Base-by-base conservation (phyloP, 2,797 vertebrate species). In the Falco rusticolus region DNA sequence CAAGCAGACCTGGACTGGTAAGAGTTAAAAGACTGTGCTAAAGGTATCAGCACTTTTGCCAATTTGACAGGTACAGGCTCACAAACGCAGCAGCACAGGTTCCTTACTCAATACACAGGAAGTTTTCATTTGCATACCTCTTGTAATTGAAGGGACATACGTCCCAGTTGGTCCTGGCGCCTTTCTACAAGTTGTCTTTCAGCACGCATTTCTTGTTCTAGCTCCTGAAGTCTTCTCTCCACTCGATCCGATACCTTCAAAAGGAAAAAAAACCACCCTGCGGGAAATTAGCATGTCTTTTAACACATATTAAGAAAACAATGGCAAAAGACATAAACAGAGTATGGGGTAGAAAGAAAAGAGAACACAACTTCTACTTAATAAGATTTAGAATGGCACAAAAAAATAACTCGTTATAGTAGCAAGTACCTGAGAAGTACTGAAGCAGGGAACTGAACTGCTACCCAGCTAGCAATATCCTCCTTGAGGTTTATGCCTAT, bases 171-270 rank as follows among this genome's bases (percentile, higher is more conserved):
- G 64, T 98, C 98, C 17, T 98, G 98, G 13, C 96, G 98, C 84
- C 96, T 97, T 78, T 98, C 98, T 33, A 96, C 80, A 15, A 98
- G 85, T 68, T 98, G 98, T 37, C 98, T 97, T 87, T 99, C 98
- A 1, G 93, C 69, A 74, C 91, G 97, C 98, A 99, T 98, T 96
- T 99, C 98, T 95, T 97, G 98, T 89, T 99, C 99, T 75, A 99
- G 98, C 91, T 99, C 98, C 90, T 99, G 98, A 92, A 99, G 98
- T 80, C 99, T 98, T 69, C 96, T 98, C 96, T 99, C 99, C 82
- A 99, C 98, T 2, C 98, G 98, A 83, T 98, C 98, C 4, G 99
- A 98, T 87, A 98, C 98, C 99, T 99, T 94, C 82, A 94, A 69
- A 93, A 53, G 26, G 61, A 16, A 47, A 79, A 94, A 70, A 85